phyloP scores from a whole-genome alignment of 2,113 vertebrate species.

The Brachyistius frenatus region DNA sequence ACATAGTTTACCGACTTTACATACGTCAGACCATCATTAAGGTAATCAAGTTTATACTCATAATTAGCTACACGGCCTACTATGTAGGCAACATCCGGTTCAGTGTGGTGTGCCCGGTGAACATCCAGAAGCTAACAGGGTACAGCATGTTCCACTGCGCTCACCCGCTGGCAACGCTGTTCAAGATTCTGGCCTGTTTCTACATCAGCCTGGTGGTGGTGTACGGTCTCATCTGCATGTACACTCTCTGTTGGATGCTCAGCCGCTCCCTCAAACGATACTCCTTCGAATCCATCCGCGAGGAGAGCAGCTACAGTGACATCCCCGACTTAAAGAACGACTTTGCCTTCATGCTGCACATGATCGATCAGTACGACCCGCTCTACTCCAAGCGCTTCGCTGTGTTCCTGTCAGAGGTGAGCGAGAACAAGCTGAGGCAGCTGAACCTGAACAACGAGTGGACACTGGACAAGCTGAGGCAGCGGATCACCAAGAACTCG shows the following conservation, averaged over 20 bases:
- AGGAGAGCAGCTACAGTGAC: conserved; percentile 98
- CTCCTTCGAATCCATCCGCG: conserved; percentile 97
- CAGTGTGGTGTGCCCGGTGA: conserved; percentile 90
- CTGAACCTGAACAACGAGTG: conserved; percentile 98
- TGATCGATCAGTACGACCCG: conserved; percentile 97
- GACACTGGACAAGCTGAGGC: conserved; percentile 96
- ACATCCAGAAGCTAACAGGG: conserved; percentile 94
- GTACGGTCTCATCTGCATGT: conserved; percentile 97
- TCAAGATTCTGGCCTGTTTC: conserved; percentile 96
- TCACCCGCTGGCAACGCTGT: conserved; percentile 96
- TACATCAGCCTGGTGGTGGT: conserved; percentile 96
- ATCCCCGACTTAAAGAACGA: conserved; percentile 97
- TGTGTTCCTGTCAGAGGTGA: conserved; percentile 96
- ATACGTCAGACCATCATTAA: conserved; percentile 98
- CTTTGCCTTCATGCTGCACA: conserved; percentile 98
- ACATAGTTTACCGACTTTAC: conserved; percentile 96
- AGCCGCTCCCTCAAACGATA: conserved; percentile 95
- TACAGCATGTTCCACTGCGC: conserved; percentile 94
- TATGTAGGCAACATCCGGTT: conserved; percentile 92
- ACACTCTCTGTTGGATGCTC: conserved; percentile 98
- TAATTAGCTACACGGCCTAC: conserved; percentile 95
- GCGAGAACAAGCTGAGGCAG: conserved; percentile 97
- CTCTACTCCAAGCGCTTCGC: conserved; percentile 98
- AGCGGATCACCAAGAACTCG: conserved; percentile 95
- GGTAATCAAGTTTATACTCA: conserved; percentile 95